phyloP scores from a whole-genome alignment of 2,888 invertebrate species.

The Pristionchus fissidentatus region DNA sequence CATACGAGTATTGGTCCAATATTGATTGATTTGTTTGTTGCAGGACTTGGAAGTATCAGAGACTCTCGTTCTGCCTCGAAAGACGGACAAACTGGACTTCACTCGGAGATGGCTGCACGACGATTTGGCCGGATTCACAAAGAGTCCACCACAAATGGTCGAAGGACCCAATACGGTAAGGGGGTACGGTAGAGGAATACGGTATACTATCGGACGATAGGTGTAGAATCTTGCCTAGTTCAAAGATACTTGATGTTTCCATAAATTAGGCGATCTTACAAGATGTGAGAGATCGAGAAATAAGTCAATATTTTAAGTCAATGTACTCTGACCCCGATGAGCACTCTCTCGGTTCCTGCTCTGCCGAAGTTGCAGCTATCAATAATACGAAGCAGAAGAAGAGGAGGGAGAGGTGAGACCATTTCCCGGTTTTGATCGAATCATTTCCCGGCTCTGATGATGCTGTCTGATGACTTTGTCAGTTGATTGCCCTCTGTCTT shows the following conservation, averaged over 20 bases:
- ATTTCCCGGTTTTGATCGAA: not conserved
- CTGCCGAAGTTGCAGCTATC: slow-evolving; percentile 75
- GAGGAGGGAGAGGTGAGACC: slow-evolving; percentile 30
- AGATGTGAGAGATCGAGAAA: not conserved
- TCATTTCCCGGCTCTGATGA: not conserved
- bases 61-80: slow-evolving; percentile 70
- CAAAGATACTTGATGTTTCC: not conserved
- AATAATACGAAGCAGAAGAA: slow-evolving; percentile 54
- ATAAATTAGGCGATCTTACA: not conserved
- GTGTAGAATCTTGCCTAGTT: not conserved
- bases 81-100: slow-evolving; percentile 73
- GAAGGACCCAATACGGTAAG: slow-evolving; percentile 57
- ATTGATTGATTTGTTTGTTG: not conserved
- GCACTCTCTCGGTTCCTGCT: slow-evolving; percentile 71
- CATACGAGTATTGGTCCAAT: not conserved
- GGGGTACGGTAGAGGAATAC: not conserved
- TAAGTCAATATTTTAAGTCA: slow-evolving; percentile 50
- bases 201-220: not conserved
- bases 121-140: slow-evolving; percentile 63
- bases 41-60: slow-evolving; percentile 67
- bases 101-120: slow-evolving; percentile 72
- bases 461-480: not conserved
- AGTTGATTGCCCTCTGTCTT: not conserved
- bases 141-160: slow-evolving; percentile 56
- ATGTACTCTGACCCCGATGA: slow-evolving; percentile 65